phyloP scores from a whole-genome alignment of 2,797 vertebrate species.

The Synanceia verrucosa region DNA sequence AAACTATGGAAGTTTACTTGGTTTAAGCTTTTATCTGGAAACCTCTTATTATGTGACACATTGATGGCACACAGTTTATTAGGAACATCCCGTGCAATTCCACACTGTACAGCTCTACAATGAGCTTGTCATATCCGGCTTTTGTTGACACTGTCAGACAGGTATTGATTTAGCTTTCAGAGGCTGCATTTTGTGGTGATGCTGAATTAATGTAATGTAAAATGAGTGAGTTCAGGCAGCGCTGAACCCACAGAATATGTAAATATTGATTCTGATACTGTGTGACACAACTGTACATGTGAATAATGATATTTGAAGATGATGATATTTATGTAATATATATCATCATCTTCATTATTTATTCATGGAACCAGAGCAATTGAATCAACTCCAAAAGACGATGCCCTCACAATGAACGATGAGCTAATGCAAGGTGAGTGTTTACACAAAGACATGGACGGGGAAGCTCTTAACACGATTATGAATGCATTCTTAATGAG shows the following conservation, averaged over 20 bases:
- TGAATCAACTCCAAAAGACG: constrained; percentile 47
- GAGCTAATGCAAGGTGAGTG: constrained; percentile 47
- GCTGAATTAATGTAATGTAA: constrained; percentile 13
- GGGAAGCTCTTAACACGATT: constrained; percentile 65
- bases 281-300: too few relatives aligned
- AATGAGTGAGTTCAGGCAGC: neutral
- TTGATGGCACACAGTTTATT: constrained; percentile 11
- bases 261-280: too few relatives aligned
- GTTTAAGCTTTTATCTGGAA: constrained; percentile 12
- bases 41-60: neutral
- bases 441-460: constrained; percentile 51
- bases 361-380: constrained; percentile 50
- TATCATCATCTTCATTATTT: constrained; percentile 36
- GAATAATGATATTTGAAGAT: too few relatives aligned
- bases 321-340: too few relatives aligned
- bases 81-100: neutral
- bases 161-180: neutral
- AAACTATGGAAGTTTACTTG: neutral
- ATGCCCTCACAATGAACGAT: constrained; percentile 33
- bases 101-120: neutral
- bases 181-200: neutral
- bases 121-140: neutral
- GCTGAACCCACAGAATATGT: constrained; percentile 26
- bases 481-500: constrained; percentile 70
- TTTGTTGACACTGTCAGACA: constrained; percentile 13